Evolutionary conservation across 2,113 vertebrate species (phyloP), one percentile per base, ranked within the genome.

Genomic region (Chitala chitala): DNA sequence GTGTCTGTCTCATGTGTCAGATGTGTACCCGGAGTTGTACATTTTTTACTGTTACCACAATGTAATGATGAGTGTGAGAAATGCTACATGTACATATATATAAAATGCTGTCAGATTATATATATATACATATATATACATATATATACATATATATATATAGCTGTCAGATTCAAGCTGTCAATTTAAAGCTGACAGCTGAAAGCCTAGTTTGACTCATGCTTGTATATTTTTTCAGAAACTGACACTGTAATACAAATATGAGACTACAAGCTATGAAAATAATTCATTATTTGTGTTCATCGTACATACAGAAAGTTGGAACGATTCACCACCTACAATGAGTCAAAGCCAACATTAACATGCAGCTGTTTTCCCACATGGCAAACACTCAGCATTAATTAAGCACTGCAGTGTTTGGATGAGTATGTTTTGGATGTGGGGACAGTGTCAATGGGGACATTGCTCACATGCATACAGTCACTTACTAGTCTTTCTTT

Each of bases 401-500:
- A 33, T 17, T 46, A 44, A 24, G 63, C 46, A 50, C 17, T 48
- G n/a, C 1, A 13, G 26, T 13, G 33, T 42, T 5, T 7, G 42
- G n/a, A n/a, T n/a, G n/a, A n/a, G n/a, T 50, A 36, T 50, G 26
- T 29, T 61, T 10, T 24, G 40, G 64, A 72, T 50, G 54, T 31
- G 29, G 50, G 13, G 74, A 31, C 26, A 22, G 17, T 70, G 73
- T 17, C 55, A 26, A 72, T 75, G 77, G 65, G 17, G 31, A 36
- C 72, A 38, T 54, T 54, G 69, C 54, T 44, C 31, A 20, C 13
- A 54, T 13, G 38, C 46, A 71, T 63, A 36, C 64, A 29, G 2
- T 55, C 61, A 91, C 94, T 93, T 88, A 95, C 93, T 92, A 0
- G 91, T 79, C 75, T 91, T 90, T 40, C 92, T 92, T 80, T 95